Evolutionary conservation across 2,797 vertebrate species (phyloP).

Genomic region (Silurus lanzhouensis): DNA sequence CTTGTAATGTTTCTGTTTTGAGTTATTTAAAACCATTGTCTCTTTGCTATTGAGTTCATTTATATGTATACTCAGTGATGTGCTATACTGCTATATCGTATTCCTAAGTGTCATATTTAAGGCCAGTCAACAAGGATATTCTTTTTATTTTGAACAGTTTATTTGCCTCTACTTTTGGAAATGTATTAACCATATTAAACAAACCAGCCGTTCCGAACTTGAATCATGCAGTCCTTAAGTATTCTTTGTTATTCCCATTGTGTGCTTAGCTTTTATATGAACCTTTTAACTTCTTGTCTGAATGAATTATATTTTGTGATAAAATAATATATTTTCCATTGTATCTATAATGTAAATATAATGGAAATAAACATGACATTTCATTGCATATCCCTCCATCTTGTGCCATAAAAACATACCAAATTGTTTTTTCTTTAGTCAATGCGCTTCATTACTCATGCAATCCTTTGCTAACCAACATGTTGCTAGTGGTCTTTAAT

Average conservation of each 20-base stretch:
- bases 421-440: not conserved
- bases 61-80: not conserved
- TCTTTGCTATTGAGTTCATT: slow-evolving; percentile 18
- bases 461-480: not conserved
- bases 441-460: not conserved
- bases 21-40: slow-evolving; percentile 10
- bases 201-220: not conserved
- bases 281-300: slow-evolving; percentile 7
- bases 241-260: slow-evolving; percentile 20
- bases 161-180: slow-evolving; percentile 11
- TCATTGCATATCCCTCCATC: slow-evolving; percentile 6
- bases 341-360: slow-evolving; percentile 23
- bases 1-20: not conserved
- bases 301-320: slow-evolving; percentile 24
- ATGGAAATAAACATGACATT: slow-evolving; percentile 48
- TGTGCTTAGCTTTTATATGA: slow-evolving; percentile 15
- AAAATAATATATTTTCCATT: slow-evolving; percentile 25
- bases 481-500: not conserved
- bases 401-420: not conserved
- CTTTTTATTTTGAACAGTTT: not conserved
- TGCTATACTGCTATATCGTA: not conserved
- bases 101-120: not conserved
- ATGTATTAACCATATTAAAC: slow-evolving; percentile 28
- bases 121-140: slow-evolving; percentile 18
- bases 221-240: not conserved